Evolutionary conservation across 2,113 vertebrate genomes (phyloP), one percentile per base, ranked within the genome.

Genomic region (Brachionichthys hirsutus): DNA sequence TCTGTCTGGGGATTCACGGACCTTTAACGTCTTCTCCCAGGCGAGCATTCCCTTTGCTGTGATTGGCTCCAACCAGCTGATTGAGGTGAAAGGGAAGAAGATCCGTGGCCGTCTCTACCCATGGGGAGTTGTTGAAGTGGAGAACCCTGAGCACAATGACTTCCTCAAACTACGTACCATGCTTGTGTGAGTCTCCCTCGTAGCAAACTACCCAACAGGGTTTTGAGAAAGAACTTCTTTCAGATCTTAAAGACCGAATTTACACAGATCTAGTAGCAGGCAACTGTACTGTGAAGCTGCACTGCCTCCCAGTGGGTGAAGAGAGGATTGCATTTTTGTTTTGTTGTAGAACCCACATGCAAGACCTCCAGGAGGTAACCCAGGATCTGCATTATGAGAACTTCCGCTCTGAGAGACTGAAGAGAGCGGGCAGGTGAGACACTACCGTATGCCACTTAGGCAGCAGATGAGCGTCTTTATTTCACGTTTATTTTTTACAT

Each of bases 61-160:
- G 61, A 94, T 93, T 67, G 93, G 92, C 69, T 94, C 94, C 48
- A 94, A 93, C 78, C 93, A 95, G 75, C 91, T 96, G 72, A 95
- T 95, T 40, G 94, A 98, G 83, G 94, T 95, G 75, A 96, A 96
- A 76, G 95, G 93, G 45, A 96, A 94, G 84, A 96, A 97, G 90
- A 95, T 94, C 71, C 82, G 92, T 68, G 92, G 92, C 12, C 92
- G 92, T 12, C 83, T 94, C 24, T 94, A 95, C 64, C 90, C 94
- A 8, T 92, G 95, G 92, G 94, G 92, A 34, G 92, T 93, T 17
- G 88, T 93, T 46, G 93, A 94, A 78, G 93, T 95, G 77, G 94
- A 97, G 81, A 96, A 96, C 71, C 94, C 95, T 0, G 94, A 97
- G 58, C 94, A 95, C 84, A 97, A 97, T 14, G 95, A 95, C 87